phyloP scores from a whole-genome alignment of 2,797 vertebrate species.

The Sebastes taczanowskii region DNA sequence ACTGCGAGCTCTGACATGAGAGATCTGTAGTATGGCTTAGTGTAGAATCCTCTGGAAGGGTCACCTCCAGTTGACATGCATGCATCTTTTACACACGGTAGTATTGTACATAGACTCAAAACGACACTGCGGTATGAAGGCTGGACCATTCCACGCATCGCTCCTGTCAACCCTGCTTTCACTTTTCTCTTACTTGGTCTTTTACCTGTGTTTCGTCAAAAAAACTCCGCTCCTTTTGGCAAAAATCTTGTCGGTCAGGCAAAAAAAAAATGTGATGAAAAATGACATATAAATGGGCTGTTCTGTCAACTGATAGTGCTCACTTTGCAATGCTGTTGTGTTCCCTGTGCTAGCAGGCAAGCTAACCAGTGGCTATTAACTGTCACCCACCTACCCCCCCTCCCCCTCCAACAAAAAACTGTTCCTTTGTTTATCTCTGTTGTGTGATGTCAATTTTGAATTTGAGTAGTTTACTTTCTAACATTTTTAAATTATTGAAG shows the following conservation, averaged over 20 bases:
- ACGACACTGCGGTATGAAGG: constrained; percentile 66
- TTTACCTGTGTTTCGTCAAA: constrained; percentile 69
- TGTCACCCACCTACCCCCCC: constrained; percentile 18
- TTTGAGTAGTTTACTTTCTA: constrained; percentile 73
- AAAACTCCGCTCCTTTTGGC: constrained; percentile 61
- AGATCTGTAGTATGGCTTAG: constrained; percentile 42
- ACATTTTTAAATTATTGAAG: constrained; percentile 78
- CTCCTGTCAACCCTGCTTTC: constrained; percentile 82
- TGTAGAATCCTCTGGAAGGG: constrained; percentile 59
- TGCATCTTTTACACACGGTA: constrained; percentile 76
- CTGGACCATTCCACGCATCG: constrained; percentile 70
- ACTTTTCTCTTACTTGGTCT: constrained; percentile 67
- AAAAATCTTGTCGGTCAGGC: constrained; percentile 58
- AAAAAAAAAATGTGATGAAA: constrained; percentile 47
- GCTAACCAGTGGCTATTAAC: constrained; percentile 77
- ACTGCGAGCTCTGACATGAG: constrained; percentile 28
- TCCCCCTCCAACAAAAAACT: not conserved
- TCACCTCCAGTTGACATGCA: constrained; percentile 72
- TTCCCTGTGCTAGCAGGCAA: constrained; percentile 77
- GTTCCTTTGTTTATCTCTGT: constrained; percentile 62
- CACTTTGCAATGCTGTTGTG: constrained; percentile 77
- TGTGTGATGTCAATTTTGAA: constrained; percentile 60
- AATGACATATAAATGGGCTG: constrained; percentile 71
- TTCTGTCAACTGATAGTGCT: constrained; percentile 74
- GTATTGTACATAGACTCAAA: constrained; percentile 76